phyloP scores from a whole-genome alignment of 2,113 vertebrate species.

The Dunckerocampus dactyliophorus region DNA sequence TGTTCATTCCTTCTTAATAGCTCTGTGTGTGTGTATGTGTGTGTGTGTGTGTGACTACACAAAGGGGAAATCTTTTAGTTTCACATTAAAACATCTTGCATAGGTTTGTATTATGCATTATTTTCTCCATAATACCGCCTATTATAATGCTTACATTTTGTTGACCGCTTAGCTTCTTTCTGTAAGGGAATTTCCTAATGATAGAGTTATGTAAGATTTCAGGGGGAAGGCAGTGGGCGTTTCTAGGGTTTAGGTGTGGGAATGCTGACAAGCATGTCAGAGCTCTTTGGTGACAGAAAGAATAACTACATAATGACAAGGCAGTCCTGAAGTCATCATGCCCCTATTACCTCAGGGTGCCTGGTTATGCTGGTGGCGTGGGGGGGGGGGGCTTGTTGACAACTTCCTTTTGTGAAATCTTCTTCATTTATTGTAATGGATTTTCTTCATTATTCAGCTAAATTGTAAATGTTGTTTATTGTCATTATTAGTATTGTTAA shows the following conservation, averaged over 20 bases:
- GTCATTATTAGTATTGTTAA: too few relatives aligned
- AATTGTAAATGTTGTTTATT: too few relatives aligned
- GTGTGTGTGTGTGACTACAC: not conserved
- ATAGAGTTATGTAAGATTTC: too few relatives aligned
- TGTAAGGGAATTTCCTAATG: too few relatives aligned
- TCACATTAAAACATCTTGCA: too few relatives aligned
- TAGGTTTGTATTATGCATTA: too few relatives aligned
- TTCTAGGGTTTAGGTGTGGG: not conserved
- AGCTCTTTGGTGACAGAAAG: slow-evolving; percentile 11
- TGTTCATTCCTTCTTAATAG: slow-evolving; percentile 21
- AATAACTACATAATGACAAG: slow-evolving; percentile 47
- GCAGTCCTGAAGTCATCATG: slow-evolving; percentile 28
- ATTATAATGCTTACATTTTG: not conserved
- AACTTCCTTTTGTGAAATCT: not conserved
- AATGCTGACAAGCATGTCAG: slow-evolving; percentile 21
- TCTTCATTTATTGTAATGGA: too few relatives aligned
- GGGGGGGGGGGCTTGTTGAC: not conserved
- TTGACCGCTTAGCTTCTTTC: too few relatives aligned
- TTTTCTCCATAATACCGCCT: not conserved
- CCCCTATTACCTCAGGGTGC: slow-evolving; percentile 23
- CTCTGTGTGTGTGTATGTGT: slow-evolving; percentile 14
- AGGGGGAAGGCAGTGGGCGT: too few relatives aligned
- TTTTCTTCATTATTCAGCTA: too few relatives aligned
- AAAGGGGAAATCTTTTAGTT: not conserved
- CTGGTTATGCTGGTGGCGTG: not conserved